Percentiles rank a stretch among this genome's conserved stretches.
These are phyloP conservation scores for Amiota mariae DNA, from an alignment of 2,888 invertebrate genomes.

Conservation along the genomic window DNA sequence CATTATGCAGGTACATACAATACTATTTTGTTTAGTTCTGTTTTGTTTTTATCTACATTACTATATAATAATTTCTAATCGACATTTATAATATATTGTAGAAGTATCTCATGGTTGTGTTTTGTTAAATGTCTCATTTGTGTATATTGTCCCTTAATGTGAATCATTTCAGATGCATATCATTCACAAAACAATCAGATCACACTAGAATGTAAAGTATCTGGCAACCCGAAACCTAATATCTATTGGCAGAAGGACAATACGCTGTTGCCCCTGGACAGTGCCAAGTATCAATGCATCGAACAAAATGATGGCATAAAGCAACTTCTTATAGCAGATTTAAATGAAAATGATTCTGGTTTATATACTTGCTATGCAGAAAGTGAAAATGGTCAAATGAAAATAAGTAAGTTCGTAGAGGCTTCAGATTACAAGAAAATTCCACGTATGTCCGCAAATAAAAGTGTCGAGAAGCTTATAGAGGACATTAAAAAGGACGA, in stretches of 20 bases:
- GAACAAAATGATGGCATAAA: conserved; percentile 81
- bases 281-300: conserved; percentile 77
- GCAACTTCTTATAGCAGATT: conserved; percentile 79
- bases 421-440: conserved; percentile 64
- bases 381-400: conserved; percentile 77
- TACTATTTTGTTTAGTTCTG: conserved; percentile 28
- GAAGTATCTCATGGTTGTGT: not conserved
- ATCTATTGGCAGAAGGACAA: conserved; percentile 81
- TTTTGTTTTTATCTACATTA: conserved; percentile 24
- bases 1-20: too few species aligned
- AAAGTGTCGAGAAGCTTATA: conserved; percentile 42
- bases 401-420: conserved; percentile 70
- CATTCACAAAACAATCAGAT: conserved; percentile 81
- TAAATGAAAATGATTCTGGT: conserved; percentile 80
- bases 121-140: conserved; percentile 47
- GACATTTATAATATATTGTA: conserved; percentile 6
- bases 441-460: conserved; percentile 53
- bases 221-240: conserved; percentile 82
- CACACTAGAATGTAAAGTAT: conserved; percentile 83
- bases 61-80: conserved; percentile 25
- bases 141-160: conserved; percentile 29
- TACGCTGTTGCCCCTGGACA: conserved; percentile 76
- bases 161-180: conserved; percentile 77
- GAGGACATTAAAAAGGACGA: conserved; percentile 44
- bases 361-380: conserved; percentile 85